Percentiles rank a stretch among this genome's conserved stretches.
Evolutionary conservation across 2,113 vertebrate genomes (phyloP).

Genomic region (Hippocampus zosterae): DNA sequence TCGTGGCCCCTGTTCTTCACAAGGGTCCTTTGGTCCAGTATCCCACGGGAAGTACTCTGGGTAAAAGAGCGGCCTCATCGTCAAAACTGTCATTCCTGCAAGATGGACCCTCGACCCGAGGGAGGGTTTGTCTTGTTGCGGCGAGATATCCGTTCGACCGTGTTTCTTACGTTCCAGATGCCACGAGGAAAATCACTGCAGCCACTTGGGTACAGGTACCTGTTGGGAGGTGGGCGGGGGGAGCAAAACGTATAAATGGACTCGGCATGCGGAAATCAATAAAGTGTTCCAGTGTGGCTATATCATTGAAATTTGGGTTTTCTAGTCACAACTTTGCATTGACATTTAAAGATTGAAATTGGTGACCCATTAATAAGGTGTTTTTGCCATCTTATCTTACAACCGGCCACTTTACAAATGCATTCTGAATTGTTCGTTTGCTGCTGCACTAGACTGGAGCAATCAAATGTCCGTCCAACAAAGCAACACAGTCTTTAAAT

Average conservation of each 20-base stretch:
- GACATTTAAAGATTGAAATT: no score
- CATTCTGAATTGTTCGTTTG: no score
- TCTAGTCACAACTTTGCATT: no score
- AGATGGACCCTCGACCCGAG: slow-evolving; percentile 21
- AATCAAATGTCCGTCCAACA: no score
- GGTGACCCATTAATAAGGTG: no score
- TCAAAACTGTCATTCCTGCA: slow-evolving; percentile 11
- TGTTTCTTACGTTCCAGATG: slow-evolving; percentile 16
- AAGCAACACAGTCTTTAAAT: no score
- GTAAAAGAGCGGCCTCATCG: slow-evolving; percentile 39
- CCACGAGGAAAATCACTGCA: slow-evolving; percentile 72
- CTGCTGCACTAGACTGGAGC: no score
- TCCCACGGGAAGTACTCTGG: slow-evolving; percentile 54
- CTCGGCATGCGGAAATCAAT: not conserved
- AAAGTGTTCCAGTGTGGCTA: not conserved
- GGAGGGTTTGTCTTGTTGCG: slow-evolving; percentile 40
- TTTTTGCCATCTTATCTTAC: no score
- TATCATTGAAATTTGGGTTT: no score
- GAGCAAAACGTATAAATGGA: slow-evolving; percentile 10
- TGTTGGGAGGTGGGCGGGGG: slow-evolving; percentile 61
- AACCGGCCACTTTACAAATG: no score
- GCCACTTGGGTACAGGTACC: slow-evolving; percentile 87
- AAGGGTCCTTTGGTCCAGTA: slow-evolving; percentile 62
- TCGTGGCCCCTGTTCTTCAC: slow-evolving; percentile 43
- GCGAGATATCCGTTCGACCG: slow-evolving; percentile 58